Percentiles rank a stretch among this genome's conserved stretches.
Conservation (phyloP, 2,888 invertebrate genomes). For the Stenoptilia bipunctidactyla region DNA sequence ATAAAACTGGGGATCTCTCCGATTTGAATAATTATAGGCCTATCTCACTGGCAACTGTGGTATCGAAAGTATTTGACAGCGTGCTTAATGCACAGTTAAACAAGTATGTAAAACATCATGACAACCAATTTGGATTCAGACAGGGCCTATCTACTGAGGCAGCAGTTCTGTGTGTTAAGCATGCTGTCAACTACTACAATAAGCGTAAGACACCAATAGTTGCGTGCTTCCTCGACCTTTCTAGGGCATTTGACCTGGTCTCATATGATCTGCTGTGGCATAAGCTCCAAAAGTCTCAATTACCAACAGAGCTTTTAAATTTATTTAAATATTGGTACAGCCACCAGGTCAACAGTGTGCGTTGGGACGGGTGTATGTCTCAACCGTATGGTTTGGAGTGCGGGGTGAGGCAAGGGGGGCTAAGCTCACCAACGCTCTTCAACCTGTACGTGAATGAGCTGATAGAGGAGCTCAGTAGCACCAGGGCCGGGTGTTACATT, state of each 20-base stretch:
- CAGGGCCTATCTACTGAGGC: conserved; percentile 1
- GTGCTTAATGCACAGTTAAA: conserved; percentile 3
- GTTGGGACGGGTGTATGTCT: no score
- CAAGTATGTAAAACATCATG: background rate
- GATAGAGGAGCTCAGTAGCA: no score
- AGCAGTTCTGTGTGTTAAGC: background rate
- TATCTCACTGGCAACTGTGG: conserved; percentile 6
- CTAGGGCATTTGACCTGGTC: conserved; percentile 1
- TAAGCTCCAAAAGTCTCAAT: no score
- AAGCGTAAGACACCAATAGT: background rate
- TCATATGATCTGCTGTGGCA: no score
- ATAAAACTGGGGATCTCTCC: conserved; percentile 7
- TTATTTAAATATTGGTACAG: no score
- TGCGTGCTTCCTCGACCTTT: conserved; percentile 1
- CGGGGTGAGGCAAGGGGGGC: no score
- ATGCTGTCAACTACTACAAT: background rate
- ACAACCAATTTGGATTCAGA: conserved; percentile 3
- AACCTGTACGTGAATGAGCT: no score
- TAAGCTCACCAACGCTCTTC: no score
- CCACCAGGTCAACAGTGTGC: no score
- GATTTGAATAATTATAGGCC: conserved; percentile 6
- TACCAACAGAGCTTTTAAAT: no score
- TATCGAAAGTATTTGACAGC: conserved; percentile 6
- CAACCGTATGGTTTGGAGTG: no score
- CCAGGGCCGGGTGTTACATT: no score